Conservation (phyloP, 64 coral and sea anemone genomes). For the Dendrophyllia cribrosa region DNA sequence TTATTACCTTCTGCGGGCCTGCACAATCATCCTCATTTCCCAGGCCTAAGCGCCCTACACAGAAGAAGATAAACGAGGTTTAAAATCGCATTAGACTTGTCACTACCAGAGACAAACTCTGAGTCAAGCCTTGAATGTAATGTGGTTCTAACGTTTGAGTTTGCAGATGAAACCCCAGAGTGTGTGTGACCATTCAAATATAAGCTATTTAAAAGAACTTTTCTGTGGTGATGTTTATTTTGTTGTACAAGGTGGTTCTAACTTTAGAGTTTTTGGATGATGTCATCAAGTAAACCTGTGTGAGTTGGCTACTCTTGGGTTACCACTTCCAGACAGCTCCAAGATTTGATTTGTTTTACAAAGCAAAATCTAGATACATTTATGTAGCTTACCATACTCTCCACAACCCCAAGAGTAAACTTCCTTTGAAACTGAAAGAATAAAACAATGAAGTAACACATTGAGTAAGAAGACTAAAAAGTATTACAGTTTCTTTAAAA, state of each 20-base stretch:
- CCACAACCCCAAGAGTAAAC: slow-evolving; percentile 99
- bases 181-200: no score
- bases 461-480: background rate
- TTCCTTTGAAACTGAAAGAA: slow-evolving; percentile 71
- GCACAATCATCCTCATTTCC: slow-evolving; percentile 87
- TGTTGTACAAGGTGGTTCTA: no score
- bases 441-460: background rate
- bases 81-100: background rate
- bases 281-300: no score
- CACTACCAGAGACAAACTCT: no score
- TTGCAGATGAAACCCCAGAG: no score
- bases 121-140: no score
- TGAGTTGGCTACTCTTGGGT: no score
- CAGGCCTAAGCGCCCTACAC: slow-evolving; percentile 81
- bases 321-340: no score
- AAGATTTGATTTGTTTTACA: background rate
- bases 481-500: background rate
- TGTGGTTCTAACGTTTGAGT: no score
- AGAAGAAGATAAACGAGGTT: background rate
- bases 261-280: no score
- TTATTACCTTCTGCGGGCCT: slow-evolving; percentile 73
- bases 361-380: background rate
- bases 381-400: slow-evolving; percentile 79
- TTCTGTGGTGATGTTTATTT: no score
- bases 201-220: no score